Evolutionary conservation across 64 coral and sea anemone genomes (phyloP).

Genomic region (Montipora capricornis): DNA sequence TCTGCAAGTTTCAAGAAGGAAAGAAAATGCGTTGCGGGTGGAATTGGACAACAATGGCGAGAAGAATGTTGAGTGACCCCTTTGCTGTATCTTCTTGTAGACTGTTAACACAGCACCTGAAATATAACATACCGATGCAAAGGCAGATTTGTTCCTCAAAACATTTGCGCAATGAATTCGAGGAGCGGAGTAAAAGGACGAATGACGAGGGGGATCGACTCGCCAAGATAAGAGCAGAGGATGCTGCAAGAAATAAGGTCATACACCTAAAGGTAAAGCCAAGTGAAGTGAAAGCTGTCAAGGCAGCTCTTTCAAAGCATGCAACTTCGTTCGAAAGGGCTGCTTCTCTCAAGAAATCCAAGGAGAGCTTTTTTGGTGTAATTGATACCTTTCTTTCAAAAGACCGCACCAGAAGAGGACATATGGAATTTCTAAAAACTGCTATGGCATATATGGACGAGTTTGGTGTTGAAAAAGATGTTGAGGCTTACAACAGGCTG

Average conservation of each 20-base stretch:
- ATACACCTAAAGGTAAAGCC: slow-evolving; percentile 54
- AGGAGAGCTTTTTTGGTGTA: slow-evolving; percentile 77
- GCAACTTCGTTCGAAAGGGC: slow-evolving; percentile 79
- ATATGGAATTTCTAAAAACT: slow-evolving; percentile 87
- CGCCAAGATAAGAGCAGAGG: slow-evolving; percentile 42
- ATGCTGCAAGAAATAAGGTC: slow-evolving; percentile 30
- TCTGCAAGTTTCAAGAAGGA: background rate
- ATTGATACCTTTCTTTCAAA: slow-evolving; percentile 72
- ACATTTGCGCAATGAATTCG: background rate
- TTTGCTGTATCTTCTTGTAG: background rate
- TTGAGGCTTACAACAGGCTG: slow-evolving; percentile 85
- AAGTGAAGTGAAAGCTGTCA: slow-evolving; percentile 15
- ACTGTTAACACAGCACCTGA: background rate
- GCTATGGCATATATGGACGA: slow-evolving; percentile 81
- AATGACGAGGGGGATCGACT: slow-evolving; percentile 9
- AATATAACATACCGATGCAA: background rate
- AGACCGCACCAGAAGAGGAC: slow-evolving; percentile 73
- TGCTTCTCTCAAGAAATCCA: slow-evolving; percentile 51
- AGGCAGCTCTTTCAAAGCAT: slow-evolving; percentile 53
- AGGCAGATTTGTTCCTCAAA: slow-evolving; percentile 30
- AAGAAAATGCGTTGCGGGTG: background rate
- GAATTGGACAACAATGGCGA: background rate
- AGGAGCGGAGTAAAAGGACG: background rate
- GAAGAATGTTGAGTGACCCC: background rate
- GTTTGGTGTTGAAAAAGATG: slow-evolving; percentile 85